Evolutionary conservation across 2,797 vertebrate species (phyloP).

Genomic region (Cynodonichthys magdalenae): DNA sequence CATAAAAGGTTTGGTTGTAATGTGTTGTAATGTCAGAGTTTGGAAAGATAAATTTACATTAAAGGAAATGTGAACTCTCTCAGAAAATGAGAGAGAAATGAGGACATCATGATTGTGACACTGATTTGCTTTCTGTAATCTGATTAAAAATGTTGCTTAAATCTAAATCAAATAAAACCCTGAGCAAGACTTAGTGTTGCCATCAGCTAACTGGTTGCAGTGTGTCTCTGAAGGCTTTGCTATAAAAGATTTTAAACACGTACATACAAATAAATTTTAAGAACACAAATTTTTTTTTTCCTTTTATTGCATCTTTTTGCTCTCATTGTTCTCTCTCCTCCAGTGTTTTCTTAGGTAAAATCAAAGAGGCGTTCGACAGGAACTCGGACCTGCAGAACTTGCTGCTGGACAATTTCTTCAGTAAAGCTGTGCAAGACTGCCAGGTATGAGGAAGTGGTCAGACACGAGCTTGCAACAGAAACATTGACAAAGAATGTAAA

Average conservation of each 20-base stretch:
- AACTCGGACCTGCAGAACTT: slow-evolving; percentile 89
- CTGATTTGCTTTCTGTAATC: slow-evolving; percentile 42
- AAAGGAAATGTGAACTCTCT: slow-evolving; percentile 36
- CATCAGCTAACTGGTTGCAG: slow-evolving; percentile 1
- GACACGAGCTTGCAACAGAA: slow-evolving; percentile 31
- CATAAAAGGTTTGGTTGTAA: no score
- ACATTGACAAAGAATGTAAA: slow-evolving; percentile 38
- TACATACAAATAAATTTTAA: not conserved
- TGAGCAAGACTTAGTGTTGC: slow-evolving; percentile 2
- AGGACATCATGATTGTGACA: slow-evolving; percentile 52
- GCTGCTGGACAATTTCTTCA: slow-evolving; percentile 92
- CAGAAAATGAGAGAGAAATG: slow-evolving; percentile 32
- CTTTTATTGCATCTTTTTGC: not conserved
- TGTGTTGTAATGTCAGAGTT: slow-evolving; percentile 40
- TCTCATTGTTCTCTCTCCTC: not conserved
- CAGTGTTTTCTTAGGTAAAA: slow-evolving; percentile 96
- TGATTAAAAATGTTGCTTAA: slow-evolving; percentile 23
- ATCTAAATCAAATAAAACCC: slow-evolving; percentile 25
- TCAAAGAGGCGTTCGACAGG: slow-evolving; percentile 95
- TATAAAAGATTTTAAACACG: not conserved
- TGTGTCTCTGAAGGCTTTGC: not conserved
- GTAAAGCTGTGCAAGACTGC: slow-evolving; percentile 87
- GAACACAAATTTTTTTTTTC: not conserved
- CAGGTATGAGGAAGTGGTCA: slow-evolving; percentile 84
- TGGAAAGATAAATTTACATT: slow-evolving; percentile 1